phyloP scores from a whole-genome alignment of 2,113 vertebrate species.

The Salminus brasiliensis region DNA sequence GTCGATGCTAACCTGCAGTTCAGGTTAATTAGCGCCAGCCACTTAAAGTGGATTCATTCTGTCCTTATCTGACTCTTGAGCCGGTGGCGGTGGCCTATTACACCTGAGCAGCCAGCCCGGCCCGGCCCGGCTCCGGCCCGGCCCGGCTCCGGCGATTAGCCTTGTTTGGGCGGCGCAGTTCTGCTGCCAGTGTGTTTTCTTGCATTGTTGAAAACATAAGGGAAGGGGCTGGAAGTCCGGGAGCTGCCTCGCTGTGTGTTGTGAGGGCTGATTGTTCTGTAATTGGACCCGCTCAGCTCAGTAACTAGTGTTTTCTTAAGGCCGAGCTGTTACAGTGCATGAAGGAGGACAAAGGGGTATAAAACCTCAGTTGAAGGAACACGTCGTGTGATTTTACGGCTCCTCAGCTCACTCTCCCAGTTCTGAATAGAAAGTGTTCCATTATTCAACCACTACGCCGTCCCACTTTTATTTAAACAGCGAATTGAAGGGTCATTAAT shows the following conservation, averaged over 20 bases:
- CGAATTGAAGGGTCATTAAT: neutral
- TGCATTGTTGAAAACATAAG: neutral
- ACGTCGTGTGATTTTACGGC: slow-evolving; percentile 10
- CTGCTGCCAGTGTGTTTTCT: too few relatives aligned
- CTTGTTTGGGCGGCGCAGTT: neutral
- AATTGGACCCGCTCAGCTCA: neutral
- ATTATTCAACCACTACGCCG: slow-evolving; percentile 20
- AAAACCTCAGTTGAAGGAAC: neutral
- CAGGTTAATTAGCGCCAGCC: slow-evolving; percentile 11
- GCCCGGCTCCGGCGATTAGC: neutral
- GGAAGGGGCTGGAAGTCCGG: too few relatives aligned
- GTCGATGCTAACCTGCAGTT: slow-evolving; percentile 11
- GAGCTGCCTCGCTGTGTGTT: neutral
- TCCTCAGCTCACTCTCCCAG: neutral
- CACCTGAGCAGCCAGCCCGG: neutral
- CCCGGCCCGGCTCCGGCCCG: too few relatives aligned
- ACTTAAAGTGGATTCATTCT: neutral
- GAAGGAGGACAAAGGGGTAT: neutral
- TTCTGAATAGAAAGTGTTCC: neutral
- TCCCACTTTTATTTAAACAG: neutral
- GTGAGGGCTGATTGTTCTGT: neutral
- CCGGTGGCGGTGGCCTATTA: too few relatives aligned
- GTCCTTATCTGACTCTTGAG: neutral
- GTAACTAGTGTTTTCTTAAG: neutral
- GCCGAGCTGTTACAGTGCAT: neutral